A percentile compares a stretch with the other conserved stretches of the same genome.
Conservation (phyloP, 2,113 vertebrate species). For the Eulacestoma nigropectus region DNA sequence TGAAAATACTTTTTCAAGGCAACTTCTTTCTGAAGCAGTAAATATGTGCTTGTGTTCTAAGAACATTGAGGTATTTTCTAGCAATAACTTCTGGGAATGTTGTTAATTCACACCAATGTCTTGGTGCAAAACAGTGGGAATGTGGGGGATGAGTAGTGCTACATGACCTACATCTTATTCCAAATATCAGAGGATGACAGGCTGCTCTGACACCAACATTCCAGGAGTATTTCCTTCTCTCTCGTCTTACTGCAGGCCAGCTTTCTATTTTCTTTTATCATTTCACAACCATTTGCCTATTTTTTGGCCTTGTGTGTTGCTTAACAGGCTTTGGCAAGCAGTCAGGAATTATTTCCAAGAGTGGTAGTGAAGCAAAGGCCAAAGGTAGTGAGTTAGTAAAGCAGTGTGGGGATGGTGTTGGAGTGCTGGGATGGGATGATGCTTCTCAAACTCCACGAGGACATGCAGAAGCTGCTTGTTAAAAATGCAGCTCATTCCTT, state of each 20-base stretch:
- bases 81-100: neutral
- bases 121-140: neutral
- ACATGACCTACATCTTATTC: neutral
- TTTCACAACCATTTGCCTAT: neutral
- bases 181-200: neutral
- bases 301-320: neutral
- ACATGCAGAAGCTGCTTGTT: slow-evolving; percentile 28
- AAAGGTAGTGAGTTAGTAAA: neutral
- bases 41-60: neutral
- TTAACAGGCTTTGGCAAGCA: neutral
- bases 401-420: neutral
- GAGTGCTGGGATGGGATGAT: neutral
- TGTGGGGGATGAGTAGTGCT: neutral
- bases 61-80: neutral
- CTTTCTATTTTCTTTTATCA: neutral
- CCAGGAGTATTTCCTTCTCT: neutral
- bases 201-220: neutral
- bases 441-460: neutral
- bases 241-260: neutral
- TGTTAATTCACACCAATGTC: neutral
- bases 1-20: neutral
- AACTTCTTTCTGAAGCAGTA: neutral
- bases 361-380: slow-evolving; percentile 8
- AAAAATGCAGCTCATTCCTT: neutral
- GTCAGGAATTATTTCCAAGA: neutral